A percentile compares a stretch with the other conserved stretches of the same genome.
Conservation (phyloP, 2,113 vertebrate genomes). For the Melospiza melodia region DNA sequence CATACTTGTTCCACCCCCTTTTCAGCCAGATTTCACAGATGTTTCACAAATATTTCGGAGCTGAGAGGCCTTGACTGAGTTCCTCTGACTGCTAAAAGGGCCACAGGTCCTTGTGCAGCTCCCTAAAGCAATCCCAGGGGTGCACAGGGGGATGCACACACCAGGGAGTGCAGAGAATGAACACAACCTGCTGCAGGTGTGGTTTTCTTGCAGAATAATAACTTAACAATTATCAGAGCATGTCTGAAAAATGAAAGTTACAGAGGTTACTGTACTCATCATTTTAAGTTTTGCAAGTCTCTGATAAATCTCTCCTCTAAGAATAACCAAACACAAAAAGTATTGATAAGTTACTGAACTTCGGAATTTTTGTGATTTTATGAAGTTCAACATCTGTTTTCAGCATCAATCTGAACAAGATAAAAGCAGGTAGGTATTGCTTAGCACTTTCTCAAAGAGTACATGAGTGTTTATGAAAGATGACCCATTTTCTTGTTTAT, state of each 20-base stretch:
- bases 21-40: not conserved
- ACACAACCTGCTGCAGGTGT: not conserved
- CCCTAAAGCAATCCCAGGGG: not conserved
- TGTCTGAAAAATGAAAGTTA: not conserved
- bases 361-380: not conserved
- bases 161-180: not conserved
- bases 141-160: not conserved
- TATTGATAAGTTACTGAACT: not conserved
- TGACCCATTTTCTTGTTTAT: not conserved
- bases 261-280: not conserved
- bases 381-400: not conserved
- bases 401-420: not conserved
- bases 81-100: not conserved
- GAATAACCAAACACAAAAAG: not conserved
- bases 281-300: not conserved
- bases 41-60: not conserved
- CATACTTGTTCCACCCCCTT: rapidly evolving
- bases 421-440: not conserved
- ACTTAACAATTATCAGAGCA: not conserved
- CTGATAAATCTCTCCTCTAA: not conserved
- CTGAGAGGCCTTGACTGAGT: not conserved
- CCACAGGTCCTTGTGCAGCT: not conserved
- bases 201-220: not conserved
- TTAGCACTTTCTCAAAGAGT: not conserved
- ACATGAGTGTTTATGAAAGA: not conserved